A percentile compares a stretch with the other conserved stretches of the same genome.
phyloP scores from a whole-genome alignment of 2,797 vertebrate genomes.

The Falco berigora region DNA sequence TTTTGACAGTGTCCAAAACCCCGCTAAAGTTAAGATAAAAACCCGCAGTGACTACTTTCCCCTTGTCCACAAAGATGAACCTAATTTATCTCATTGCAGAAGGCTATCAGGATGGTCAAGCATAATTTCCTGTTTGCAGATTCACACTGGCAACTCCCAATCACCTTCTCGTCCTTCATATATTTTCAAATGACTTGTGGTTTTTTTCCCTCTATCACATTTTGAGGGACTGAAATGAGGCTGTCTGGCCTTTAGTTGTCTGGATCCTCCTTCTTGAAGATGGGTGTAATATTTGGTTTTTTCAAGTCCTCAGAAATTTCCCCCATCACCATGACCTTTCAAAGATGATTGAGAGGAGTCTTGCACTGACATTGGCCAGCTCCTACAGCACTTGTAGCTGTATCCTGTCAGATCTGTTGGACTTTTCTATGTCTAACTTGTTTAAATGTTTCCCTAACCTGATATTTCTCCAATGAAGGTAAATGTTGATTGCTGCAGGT shows the following conservation, averaged over 20 bases:
- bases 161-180: not conserved
- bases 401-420: not conserved
- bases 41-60: not conserved
- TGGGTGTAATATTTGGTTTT: not conserved
- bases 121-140: not conserved
- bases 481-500: not conserved
- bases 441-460: not conserved
- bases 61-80: not conserved
- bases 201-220: not conserved
- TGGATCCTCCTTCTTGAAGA: not conserved
- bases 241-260: not conserved
- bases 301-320: not conserved
- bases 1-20: not conserved
- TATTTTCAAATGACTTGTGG: not conserved
- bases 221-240: not conserved
- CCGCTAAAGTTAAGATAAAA: not conserved
- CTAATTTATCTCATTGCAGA: not conserved
- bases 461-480: not conserved
- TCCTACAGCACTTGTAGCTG: not conserved
- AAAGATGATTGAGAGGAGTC: not conserved
- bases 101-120: not conserved
- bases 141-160: not conserved
- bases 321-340: not conserved
- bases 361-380: not conserved
- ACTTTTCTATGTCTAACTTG: not conserved